Evolutionary conservation across 2,888 invertebrate species (phyloP), one percentile per base, ranked within the genome.

Genomic region (Eupeodes luniger): DNA sequence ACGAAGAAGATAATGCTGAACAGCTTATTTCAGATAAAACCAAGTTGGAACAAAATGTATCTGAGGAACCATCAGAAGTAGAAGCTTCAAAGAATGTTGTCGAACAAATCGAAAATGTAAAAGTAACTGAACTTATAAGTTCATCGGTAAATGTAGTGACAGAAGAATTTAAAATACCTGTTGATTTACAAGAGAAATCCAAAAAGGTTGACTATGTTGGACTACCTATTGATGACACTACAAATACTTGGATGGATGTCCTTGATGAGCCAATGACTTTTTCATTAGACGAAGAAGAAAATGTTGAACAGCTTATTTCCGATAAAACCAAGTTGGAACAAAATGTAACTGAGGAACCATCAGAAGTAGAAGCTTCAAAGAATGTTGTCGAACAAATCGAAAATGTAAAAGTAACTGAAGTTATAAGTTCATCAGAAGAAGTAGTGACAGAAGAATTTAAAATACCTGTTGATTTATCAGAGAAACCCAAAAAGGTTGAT

Each of bases 231-330:
- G 91, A 91, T 81, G 90, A 91, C 59, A 83, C 91, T 5, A 82
- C 91, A 66, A 90, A 89, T 62, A 78, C 91, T 5, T 92, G 92
- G 90, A 90, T 93, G 89, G 92, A 92, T 78, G 91, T 89, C 14
- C 49, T 89, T n/a, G 90, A 90, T 10, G 90, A 89, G 40, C 79
- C 88, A n/a, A 81, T 85, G 57, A 40, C 64, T 0, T 62, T 89
- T 34, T 88, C 89, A 14, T 78, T 78, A 70, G 91, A 92, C 61
- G 92, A 85, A 19, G 83, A 81, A 55, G 83, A 85, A 11, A 7
- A 19, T 7, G 6, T n/a, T 14, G 89, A 91, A 9, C 11, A 64
- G 19, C 11, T 9, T 6, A 1, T 16, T 61, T 9, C 36, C 5
- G 47, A 27, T 11, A 12, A 14, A 12, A 47, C 44, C 47, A 19